phyloP scores from a whole-genome alignment of 1,140 invertebrate species.

The Papilio dardanus region DNA sequence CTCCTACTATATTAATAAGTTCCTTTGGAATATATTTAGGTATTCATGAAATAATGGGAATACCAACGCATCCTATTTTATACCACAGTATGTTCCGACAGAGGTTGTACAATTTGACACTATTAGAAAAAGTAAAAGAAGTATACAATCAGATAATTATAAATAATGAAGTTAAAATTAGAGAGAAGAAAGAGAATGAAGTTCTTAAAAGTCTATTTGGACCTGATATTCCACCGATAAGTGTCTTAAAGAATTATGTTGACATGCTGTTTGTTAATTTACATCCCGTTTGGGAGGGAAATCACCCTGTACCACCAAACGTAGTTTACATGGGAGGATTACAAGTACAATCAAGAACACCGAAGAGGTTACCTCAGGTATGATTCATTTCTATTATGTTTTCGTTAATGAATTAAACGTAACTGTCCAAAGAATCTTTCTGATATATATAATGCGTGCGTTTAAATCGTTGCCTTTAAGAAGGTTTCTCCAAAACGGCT shows the following conservation, averaged over 20 bases:
- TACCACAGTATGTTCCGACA: constrained; percentile 68
- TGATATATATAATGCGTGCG: no score
- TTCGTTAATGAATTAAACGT: constrained; percentile 47
- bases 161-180: constrained; percentile 39
- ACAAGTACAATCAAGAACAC: constrained; percentile 61
- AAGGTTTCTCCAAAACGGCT: no score
- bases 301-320: constrained; percentile 76
- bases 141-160: constrained; percentile 47
- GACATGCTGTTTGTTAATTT: constrained; percentile 82
- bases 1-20: constrained; percentile 66
- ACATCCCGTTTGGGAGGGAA: constrained; percentile 74
- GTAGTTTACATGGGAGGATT: constrained; percentile 79
- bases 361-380: constrained; percentile 58
- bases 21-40: constrained; percentile 50
- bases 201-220: constrained; percentile 72
- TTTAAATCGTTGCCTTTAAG: no score
- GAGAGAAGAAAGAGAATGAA: constrained; percentile 50
- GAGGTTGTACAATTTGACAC: constrained; percentile 48
- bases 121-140: constrained; percentile 60
- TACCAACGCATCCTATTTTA: constrained; percentile 70
- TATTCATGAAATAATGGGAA: constrained; percentile 58
- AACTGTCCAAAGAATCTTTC: no score
- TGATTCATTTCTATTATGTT: not conserved
- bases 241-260: constrained; percentile 75
- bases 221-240: constrained; percentile 60